Evolutionary conservation across 2,888 invertebrate species (phyloP).

Genomic region (Cephus pygmeus): DNA sequence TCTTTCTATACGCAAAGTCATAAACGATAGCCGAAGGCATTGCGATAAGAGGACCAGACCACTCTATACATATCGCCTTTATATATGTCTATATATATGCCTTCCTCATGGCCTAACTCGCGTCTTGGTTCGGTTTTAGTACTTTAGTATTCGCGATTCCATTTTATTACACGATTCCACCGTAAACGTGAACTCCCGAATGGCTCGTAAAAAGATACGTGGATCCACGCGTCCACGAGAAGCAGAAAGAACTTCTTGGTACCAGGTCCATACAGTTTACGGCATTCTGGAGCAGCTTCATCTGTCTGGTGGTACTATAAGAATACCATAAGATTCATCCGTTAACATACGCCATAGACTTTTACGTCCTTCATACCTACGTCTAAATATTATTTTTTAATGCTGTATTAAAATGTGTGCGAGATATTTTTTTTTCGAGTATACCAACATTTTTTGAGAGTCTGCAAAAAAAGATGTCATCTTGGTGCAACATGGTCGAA

Average conservation of each 20-base stretch:
- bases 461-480: slow-evolving; percentile 12
- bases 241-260: not conserved
- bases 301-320: slow-evolving; percentile 8
- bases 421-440: not conserved
- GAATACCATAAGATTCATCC: not conserved
- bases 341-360: not conserved
- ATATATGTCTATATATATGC: not conserved
- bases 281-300: slow-evolving; percentile 9
- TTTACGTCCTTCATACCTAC: not conserved
- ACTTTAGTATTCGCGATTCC: slow-evolving; percentile 35
- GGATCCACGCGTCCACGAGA: slow-evolving; percentile 14
- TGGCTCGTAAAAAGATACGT: slow-evolving; percentile 37
- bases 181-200: slow-evolving; percentile 34
- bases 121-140: slow-evolving; percentile 8
- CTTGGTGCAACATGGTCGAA: slow-evolving; percentile 20
- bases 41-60: slow-evolving; percentile 1
- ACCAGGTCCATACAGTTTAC: not conserved
- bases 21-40: slow-evolving; percentile 3
- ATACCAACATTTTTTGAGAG: not conserved
- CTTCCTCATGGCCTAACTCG: not conserved
- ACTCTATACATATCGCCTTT: not conserved
- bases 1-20: not conserved
- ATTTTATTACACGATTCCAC: slow-evolving; percentile 43
- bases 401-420: not conserved
- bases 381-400: not conserved